Conservation (phyloP, 2,888 invertebrate species). For the Scaptomyza polygonia region DNA sequence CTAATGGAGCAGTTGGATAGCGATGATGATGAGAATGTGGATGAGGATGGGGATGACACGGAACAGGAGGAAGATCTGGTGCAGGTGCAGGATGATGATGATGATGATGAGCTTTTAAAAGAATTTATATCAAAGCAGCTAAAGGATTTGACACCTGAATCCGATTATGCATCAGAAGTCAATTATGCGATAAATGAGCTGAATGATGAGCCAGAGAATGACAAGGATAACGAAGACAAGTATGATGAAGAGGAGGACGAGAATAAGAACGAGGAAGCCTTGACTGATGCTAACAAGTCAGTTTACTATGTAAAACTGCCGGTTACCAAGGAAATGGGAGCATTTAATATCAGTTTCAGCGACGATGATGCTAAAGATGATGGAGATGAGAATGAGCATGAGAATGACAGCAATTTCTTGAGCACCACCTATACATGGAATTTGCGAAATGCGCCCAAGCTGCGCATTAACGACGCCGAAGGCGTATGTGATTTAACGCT, state of each 20-base stretch:
- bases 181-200: slow-evolving; percentile 69
- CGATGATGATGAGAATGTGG: slow-evolving; percentile 26
- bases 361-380: slow-evolving; percentile 26
- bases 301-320: slow-evolving; percentile 66
- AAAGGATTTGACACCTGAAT: slow-evolving; percentile 82
- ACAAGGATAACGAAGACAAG: slow-evolving; percentile 23
- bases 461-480: slow-evolving; percentile 67
- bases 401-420: slow-evolving; percentile 75
- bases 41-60: slow-evolving; percentile 14
- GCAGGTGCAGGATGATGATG: slow-evolving; percentile 41
- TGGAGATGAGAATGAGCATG: slow-evolving; percentile 28
- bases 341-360: slow-evolving; percentile 25
- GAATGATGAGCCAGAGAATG: slow-evolving; percentile 51
- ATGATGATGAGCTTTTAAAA: slow-evolving; percentile 25
- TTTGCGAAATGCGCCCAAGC: slow-evolving; percentile 78
- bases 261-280: slow-evolving; percentile 12
- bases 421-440: slow-evolving; percentile 83
- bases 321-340: slow-evolving; percentile 9
- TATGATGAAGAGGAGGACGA: slow-evolving; percentile 27
- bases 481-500: slow-evolving; percentile 43
- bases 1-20: slow-evolving; percentile 62
- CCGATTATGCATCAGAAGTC: slow-evolving; percentile 83
- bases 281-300: slow-evolving; percentile 21
- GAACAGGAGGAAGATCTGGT: slow-evolving; percentile 40
- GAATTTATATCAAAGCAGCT: slow-evolving; percentile 50